These are phyloP conservation scores for Streptopelia turtur DNA, from an alignment of 2,797 vertebrate genomes.

Conservation along the genomic window DNA sequence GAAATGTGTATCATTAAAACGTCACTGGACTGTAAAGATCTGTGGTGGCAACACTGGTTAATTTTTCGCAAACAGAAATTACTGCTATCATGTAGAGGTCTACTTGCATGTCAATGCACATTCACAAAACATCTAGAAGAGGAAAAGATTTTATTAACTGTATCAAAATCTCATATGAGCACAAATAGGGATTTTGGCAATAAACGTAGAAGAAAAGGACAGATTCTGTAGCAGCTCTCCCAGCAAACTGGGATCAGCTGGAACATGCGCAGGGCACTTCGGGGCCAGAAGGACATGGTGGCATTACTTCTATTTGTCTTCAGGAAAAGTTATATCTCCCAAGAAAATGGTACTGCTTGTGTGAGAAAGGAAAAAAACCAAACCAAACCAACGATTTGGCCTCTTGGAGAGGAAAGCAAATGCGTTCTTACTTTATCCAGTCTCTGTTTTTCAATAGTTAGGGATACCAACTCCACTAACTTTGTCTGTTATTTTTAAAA, in stretches of 20 bases:
- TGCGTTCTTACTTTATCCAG: conserved; percentile 13
- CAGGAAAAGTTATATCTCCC: neutral
- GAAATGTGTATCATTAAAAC: neutral
- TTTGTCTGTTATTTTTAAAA: neutral
- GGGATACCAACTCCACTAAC: neutral
- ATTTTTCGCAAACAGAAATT: neutral
- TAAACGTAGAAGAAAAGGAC: neutral
- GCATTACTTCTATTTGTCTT: neutral
- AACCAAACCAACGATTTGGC: neutral
- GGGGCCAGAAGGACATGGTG: neutral
- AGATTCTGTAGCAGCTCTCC: neutral
- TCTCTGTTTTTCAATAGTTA: neutral
- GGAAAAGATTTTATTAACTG: neutral
- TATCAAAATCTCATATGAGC: neutral
- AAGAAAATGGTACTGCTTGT: neutral
- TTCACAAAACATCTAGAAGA: neutral
- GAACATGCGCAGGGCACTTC: neutral
- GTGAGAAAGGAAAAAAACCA: neutral
- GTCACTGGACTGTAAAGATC: neutral
- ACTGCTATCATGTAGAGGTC: neutral
- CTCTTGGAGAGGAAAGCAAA: conserved; percentile 21
- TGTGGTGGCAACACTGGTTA: neutral
- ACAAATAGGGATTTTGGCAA: neutral
- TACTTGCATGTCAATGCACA: neutral
- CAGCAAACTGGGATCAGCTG: neutral